A percentile compares a stretch with the other conserved stretches of the same genome.
Conservation (phyloP, 2,888 invertebrate genomes). For the Coelopa pilipes region DNA sequence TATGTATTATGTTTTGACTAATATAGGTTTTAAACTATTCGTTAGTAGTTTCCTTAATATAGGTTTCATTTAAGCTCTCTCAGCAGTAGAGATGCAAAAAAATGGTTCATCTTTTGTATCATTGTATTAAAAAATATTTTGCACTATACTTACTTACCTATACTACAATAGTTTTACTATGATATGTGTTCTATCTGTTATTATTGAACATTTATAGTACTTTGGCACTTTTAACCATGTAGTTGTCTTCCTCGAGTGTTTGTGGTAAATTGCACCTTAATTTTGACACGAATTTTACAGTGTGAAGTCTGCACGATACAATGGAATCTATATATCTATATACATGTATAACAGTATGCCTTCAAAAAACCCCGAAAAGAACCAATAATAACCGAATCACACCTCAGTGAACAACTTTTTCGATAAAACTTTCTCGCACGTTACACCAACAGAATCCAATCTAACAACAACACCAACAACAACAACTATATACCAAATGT, state of each 20-base stretch:
- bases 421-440: not conserved
- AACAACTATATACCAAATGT: not conserved
- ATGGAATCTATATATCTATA: not conserved
- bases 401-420: not conserved
- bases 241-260: too few relatives aligned
- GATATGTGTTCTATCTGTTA: too few relatives aligned
- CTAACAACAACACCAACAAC: too few relatives aligned
- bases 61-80: too few relatives aligned
- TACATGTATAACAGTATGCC: not conserved
- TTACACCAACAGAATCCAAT: not conserved
- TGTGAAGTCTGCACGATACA: conserved; percentile 10
- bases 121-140: not conserved
- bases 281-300: conserved; percentile 5
- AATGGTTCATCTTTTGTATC: too few relatives aligned
- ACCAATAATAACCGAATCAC: not conserved
- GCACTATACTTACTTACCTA: not conserved
- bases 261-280: conserved; percentile 32
- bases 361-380: not conserved
- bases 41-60: too few relatives aligned
- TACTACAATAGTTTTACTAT: not conserved
- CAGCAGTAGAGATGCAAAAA: too few relatives aligned
- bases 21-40: too few relatives aligned
- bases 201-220: too few relatives aligned
- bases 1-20: conserved; percentile 12
- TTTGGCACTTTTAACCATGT: too few relatives aligned